These are phyloP conservation scores for Exaiptasia diaphana DNA, from an alignment of 64 coral and sea anemone species.

Conservation along the genomic window DNA sequence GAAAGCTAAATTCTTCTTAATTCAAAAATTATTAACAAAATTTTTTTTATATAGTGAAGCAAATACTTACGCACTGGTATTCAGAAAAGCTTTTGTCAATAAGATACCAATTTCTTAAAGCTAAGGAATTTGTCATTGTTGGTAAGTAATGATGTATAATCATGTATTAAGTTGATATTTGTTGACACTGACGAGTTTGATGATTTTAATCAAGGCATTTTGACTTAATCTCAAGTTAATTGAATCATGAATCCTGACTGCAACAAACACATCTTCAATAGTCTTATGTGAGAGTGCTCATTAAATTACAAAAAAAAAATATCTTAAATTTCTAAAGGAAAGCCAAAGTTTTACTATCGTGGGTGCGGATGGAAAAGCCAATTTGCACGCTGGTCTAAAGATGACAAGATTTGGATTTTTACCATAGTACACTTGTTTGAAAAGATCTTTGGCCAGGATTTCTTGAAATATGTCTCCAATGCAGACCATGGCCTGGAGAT, in stretches of 20 bases:
- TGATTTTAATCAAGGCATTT: no score
- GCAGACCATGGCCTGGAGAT: background rate
- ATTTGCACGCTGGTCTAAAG: background rate
- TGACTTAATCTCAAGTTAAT: no score
- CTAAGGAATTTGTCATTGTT: background rate
- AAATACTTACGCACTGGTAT: conserved; percentile 6
- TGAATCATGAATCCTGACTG: no score
- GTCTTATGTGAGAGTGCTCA: no score
- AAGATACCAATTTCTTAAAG: conserved; percentile 16
- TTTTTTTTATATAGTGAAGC: background rate
- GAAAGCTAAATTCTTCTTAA: no score
- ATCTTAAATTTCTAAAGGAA: no score
- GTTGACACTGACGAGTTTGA: no score
- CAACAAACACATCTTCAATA: no score
- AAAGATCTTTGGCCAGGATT: conserved; percentile 33
- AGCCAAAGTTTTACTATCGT: conserved; percentile 26
- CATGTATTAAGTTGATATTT: no score
- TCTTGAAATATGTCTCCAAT: conserved; percentile 22
- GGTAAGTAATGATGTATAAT: no score
- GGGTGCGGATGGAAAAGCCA: conserved; percentile 40
- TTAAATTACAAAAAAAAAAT: no score
- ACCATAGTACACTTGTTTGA: conserved; percentile 11
- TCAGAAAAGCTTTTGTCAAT: conserved; percentile 4
- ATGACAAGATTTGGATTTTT: conserved; percentile 24
- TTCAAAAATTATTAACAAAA: no score